Evolutionary conservation across 2,113 vertebrate species (phyloP), one percentile per base, ranked within the genome.

Genomic region (Romanogobio albipinnatus): DNA sequence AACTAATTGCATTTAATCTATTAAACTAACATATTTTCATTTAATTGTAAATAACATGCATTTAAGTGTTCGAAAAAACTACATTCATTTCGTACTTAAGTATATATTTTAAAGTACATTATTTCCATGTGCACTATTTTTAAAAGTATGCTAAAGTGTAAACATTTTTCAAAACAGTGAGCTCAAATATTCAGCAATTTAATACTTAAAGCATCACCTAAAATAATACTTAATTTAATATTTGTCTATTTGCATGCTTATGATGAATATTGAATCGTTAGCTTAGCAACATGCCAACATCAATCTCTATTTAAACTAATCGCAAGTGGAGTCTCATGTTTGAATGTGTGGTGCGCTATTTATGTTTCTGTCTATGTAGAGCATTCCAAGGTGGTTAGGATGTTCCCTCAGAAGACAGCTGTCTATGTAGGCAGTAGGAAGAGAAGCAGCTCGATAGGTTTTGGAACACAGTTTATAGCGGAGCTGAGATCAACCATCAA

Each of bases 401-500:
- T 47, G 70, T 73, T 45, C 39, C 36, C 39, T 73, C 39, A 73
- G 70, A 47, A 73, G 39, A 4, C 22, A 24, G 68, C 68, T n/a
- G 19, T 11, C 68, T 45, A 73, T 45, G 39, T 24, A 73, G 70
- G 39, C 22, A 14, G 22, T 2, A 26, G 4, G 1, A 22, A 7
- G 7, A 6, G 14, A 19, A 26, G 68, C 8, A 73, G 68, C 19
- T 73, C 19, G 39, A 73, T 33, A 68, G 17, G 22, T 56, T 74
- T 47, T 26, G 11, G n/a, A 13, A 15, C n/a, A 9, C 39, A 26
- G 56, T 29, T 24, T 9, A 24, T 75, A 81, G 49, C 58, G 73
- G 62, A 66, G 29, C 76, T 51, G 36, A 77, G 70, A 76, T 70
- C 70, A 71, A 39, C 62, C 62, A 81, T 51, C 62, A 68, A 68